phyloP scores from a whole-genome alignment of 1,140 invertebrate genomes.

The Heliconius melpomene region DNA sequence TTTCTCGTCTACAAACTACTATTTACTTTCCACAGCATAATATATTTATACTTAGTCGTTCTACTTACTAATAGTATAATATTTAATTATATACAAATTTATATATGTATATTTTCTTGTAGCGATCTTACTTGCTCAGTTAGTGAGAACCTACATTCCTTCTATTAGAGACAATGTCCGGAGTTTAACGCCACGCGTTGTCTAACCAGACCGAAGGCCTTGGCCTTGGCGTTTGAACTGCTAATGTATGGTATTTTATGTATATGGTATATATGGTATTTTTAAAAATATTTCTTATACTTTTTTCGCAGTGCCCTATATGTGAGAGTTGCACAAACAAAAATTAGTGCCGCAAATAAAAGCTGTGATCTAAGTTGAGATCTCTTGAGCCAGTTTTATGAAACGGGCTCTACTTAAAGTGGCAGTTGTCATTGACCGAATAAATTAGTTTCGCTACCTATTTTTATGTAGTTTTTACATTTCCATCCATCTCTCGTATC shows the following conservation, averaged over 20 bases:
- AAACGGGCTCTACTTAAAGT: neutral
- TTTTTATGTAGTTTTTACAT: neutral
- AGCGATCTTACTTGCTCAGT: too few species aligned
- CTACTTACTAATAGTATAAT: neutral
- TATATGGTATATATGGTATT: too few species aligned
- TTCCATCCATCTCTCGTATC: neutral
- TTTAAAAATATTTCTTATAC: neutral
- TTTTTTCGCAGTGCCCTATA: neutral
- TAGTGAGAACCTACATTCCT: neutral
- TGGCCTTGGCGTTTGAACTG: too few species aligned
- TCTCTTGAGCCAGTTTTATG: neutral
- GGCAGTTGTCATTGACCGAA: slow-evolving; percentile 9
- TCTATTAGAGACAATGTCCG: neutral
- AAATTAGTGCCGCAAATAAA: neutral
- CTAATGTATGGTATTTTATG: too few species aligned
- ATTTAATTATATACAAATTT: neutral
- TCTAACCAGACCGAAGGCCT: too few species aligned
- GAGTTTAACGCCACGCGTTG: too few species aligned
- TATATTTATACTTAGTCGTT: too few species aligned
- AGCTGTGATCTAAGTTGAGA: neutral
- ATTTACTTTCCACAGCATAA: neutral
- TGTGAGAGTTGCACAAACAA: neutral
- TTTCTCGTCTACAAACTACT: neutral
- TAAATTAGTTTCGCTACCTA: neutral
- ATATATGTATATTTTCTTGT: neutral